These are phyloP conservation scores for Phoeniculus purpureus DNA, from an alignment of 2,797 vertebrate genomes.

Conservation along the genomic window DNA sequence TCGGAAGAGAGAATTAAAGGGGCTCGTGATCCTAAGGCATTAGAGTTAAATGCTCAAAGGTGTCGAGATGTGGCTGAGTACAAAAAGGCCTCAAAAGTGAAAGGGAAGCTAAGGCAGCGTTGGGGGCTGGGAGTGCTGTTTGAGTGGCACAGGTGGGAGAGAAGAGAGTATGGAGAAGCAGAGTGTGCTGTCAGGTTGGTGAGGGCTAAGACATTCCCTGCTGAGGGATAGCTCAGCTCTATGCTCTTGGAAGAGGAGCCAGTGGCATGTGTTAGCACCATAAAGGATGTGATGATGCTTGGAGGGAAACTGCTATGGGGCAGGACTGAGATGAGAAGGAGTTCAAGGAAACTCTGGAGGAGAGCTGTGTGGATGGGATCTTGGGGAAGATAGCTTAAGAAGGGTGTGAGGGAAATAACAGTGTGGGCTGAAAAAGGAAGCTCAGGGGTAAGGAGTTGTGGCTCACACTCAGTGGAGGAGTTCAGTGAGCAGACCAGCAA, in stretches of 20 bases:
- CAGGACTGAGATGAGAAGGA: not conserved
- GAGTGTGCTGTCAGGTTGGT: not conserved
- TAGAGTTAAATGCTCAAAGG: not conserved
- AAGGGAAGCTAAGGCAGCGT: not conserved
- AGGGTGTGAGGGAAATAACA: not conserved
- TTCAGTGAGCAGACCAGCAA: not conserved
- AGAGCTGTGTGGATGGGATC: not conserved
- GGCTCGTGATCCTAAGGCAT: not conserved
- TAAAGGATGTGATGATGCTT: not conserved
- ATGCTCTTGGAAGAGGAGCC: not conserved
- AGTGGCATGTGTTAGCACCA: too few relatives aligned
- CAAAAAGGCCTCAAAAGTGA: not conserved
- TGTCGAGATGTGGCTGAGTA: not conserved
- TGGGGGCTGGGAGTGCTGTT: rapidly evolving
- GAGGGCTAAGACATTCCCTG: not conserved
- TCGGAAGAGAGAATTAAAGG: not conserved
- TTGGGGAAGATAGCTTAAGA: not conserved
- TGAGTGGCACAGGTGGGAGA: not conserved
- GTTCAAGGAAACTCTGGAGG: not conserved
- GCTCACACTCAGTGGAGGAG: not conserved
- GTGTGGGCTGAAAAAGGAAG: not conserved
- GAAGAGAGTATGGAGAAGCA: not conserved
- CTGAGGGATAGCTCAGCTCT: not conserved
- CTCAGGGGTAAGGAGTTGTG: not conserved
- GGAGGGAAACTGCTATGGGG: not conserved